A percentile compares a stretch with the other conserved stretches of the same genome.
phyloP scores from a whole-genome alignment of 2,888 invertebrate genomes.

The Pyralis farinalis region DNA sequence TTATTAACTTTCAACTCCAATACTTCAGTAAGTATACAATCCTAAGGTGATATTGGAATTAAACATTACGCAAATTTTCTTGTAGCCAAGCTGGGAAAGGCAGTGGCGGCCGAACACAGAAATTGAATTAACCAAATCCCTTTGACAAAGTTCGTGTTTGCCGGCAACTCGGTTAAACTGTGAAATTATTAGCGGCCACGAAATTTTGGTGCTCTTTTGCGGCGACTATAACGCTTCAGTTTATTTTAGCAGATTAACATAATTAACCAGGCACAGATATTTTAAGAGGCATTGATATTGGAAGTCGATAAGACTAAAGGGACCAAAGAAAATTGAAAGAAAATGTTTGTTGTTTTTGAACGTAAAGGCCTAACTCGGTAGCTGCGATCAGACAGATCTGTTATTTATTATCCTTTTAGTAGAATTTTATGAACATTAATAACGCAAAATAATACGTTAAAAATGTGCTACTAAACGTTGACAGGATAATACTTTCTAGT shows the following conservation, averaged over 20 bases:
- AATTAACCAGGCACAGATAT: slow-evolving; percentile 14
- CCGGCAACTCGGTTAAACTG: slow-evolving; percentile 48
- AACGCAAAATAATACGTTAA: no score
- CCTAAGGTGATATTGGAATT: slow-evolving; percentile 57
- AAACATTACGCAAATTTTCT: slow-evolving; percentile 62
- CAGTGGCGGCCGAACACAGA: slow-evolving; percentile 55
- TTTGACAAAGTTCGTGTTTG: slow-evolving; percentile 64
- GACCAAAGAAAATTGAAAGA: slow-evolving; percentile 2
- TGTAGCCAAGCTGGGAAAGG: slow-evolving; percentile 47
- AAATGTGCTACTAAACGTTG: no score
- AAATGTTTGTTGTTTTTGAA: slow-evolving; percentile 6
- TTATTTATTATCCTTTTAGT: not conserved
- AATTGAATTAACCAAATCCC: slow-evolving; percentile 66
- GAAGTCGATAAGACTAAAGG: not conserved
- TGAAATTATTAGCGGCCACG: slow-evolving; percentile 50
- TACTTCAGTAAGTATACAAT: slow-evolving; percentile 42
- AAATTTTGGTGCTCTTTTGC: slow-evolving; percentile 35
- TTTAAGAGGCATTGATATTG: slow-evolving; percentile 2
- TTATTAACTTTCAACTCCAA: slow-evolving; percentile 25
- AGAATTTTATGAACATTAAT: not conserved
- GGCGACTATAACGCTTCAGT: slow-evolving; percentile 25
- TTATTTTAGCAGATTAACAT: slow-evolving; percentile 30
- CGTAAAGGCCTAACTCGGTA: not conserved
- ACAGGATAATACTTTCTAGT: no score
- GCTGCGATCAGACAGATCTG: not conserved